Percentiles rank a stretch among this genome's conserved stretches.
Evolutionary conservation across 2,888 invertebrate genomes (phyloP).

Genomic region (Cheilosia impressa): DNA sequence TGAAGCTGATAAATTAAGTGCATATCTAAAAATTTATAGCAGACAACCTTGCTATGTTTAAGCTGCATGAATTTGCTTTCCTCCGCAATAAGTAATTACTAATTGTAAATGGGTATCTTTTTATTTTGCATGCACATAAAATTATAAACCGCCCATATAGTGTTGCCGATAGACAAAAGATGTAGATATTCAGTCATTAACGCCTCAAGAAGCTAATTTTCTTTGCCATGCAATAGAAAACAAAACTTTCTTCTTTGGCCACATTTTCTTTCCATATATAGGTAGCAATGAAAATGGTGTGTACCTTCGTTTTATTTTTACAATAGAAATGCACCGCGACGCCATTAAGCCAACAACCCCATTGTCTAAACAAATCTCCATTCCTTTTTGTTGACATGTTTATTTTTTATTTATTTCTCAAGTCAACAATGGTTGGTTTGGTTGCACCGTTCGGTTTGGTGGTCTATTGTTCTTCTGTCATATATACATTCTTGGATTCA

Average conservation of each 20-base stretch:
- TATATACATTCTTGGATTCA: constrained; percentile 13
- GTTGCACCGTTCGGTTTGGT: constrained; percentile 9
- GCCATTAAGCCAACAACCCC: constrained; percentile 24
- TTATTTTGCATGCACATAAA: not conserved
- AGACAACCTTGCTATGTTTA: not conserved
- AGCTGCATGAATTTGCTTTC: not conserved
- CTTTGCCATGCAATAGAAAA: constrained; percentile 1
- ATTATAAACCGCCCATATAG: constrained; percentile 9
- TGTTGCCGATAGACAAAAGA: not conserved
- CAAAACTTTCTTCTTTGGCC: constrained; percentile 17
- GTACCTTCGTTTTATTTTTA: constrained; percentile 1
- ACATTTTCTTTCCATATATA: not conserved
- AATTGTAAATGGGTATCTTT: not conserved
- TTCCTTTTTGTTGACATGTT: constrained; percentile 23
- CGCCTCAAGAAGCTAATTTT: constrained; percentile 2
- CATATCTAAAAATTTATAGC: not conserved
- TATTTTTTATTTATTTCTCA: not conserved
- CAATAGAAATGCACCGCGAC: constrained; percentile 1
- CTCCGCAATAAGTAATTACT: not conserved
- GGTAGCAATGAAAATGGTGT: too few relatives aligned
- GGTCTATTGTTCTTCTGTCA: constrained; percentile 12
- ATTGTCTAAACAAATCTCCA: constrained; percentile 17
- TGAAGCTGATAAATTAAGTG: not conserved
- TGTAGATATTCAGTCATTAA: not conserved
- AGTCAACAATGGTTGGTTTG: constrained; percentile 20